Percentiles rank a stretch among this genome's conserved stretches.
Conservation (phyloP, 2,888 invertebrate species). For the Dinocampus coccinellae region DNA sequence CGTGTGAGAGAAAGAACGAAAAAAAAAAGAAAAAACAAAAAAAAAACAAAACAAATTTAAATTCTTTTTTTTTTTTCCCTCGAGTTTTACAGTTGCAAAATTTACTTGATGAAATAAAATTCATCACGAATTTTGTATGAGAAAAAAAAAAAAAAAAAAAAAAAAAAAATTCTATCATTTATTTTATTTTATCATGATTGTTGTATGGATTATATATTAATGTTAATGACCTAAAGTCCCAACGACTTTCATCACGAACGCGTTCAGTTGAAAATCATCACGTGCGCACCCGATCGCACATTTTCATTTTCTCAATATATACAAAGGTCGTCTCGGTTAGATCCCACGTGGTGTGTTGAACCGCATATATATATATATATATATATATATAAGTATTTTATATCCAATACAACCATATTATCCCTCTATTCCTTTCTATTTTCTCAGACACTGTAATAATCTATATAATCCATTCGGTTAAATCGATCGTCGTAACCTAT, state of each 20-base stretch:
- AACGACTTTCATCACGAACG: constrained; percentile 24
- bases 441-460: not conserved
- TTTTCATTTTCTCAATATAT: constrained; percentile 22
- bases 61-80: no score
- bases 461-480: constrained; percentile 11
- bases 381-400: not conserved
- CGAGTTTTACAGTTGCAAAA: no score
- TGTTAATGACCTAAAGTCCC: constrained; percentile 19
- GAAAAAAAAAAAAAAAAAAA: no score
- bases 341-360: constrained; percentile 19
- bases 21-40: no score
- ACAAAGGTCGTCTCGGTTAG: constrained; percentile 19
- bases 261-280: constrained; percentile 22
- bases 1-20: no score
- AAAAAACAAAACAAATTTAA: no score
- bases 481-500: constrained; percentile 22
- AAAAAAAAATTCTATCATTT: no score
- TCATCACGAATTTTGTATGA: no score
- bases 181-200: constrained; percentile 1
- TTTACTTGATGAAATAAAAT: no score
- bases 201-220: constrained; percentile 2
- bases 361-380: not conserved
- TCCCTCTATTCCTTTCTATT: constrained; percentile 32
- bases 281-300: constrained; percentile 27
- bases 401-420: not conserved